Conservation (phyloP, 2,888 invertebrate genomes). For the Tipula unca region DNA sequence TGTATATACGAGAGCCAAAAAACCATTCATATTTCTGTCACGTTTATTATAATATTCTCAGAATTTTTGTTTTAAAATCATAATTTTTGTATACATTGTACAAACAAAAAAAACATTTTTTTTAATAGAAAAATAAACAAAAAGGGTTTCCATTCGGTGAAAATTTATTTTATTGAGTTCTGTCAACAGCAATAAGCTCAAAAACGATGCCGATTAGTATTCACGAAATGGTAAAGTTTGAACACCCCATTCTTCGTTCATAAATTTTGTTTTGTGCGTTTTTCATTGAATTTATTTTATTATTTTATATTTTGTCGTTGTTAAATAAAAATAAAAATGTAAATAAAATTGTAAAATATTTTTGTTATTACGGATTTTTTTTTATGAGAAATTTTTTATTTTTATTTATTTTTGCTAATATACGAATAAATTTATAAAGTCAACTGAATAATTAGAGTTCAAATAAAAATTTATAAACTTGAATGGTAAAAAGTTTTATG, state of each 20-base stretch:
- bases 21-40: not conserved
- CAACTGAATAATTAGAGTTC: not conserved
- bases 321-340: not conserved
- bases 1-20: not conserved
- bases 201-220: constrained; percentile 8
- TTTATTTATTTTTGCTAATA: not conserved
- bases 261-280: not conserved
- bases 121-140: not conserved
- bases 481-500: not conserved
- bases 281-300: not conserved
- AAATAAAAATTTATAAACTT: not conserved
- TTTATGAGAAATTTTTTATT: not conserved
- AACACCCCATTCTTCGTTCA: not conserved
- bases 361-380: not conserved
- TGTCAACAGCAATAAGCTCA: constrained; percentile 8
- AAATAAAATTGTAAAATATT: not conserved
- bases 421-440: not conserved
- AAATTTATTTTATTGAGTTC: constrained; percentile 14
- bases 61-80: not conserved
- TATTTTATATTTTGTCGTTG: not conserved
- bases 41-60: not conserved
- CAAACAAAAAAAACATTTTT: not conserved
- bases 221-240: not conserved
- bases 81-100: not conserved
- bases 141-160: not conserved